Evolutionary conservation across 2,113 vertebrate genomes (phyloP), one percentile per base, ranked within the genome.

Genomic region (Trematocara variabile): DNA sequence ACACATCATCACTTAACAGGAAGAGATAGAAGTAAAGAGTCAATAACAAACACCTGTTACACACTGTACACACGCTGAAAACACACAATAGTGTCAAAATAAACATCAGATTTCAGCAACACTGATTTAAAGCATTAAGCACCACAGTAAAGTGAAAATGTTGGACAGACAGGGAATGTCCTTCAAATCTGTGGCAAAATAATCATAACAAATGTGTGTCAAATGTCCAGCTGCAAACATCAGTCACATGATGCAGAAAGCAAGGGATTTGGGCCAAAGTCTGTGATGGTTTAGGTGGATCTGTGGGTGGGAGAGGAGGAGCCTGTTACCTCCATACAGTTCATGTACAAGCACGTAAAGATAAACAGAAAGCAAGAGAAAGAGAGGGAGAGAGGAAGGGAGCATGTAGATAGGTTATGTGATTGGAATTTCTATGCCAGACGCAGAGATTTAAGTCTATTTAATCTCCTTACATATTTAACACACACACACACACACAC

Each of bases 391-490:
- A 41, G 63, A 41, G 37, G 11, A 13, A 95, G 96, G 94, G 96
- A 96, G 96, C 95, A 91, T 92, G 94, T 95, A 91, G 93, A 95
- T 94, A 94, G 94, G 97, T 97, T 97, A 97, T 95, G 95, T 96
- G 97, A 96, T 97, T 96, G 95, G 96, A 97, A 96, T 97, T 96
- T 96, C 96, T 96, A 95, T 97, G 97, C 97, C 97, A 97, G 97
- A 97, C 95, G 95, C 96, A 94, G 94, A 95, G 96, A 96, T 96
- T 97, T 97, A 98, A 98, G 96, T 96, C 97, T 95, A 89, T 95
- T 96, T 98, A 98, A 98, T 98, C 98, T 98, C 95, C 97, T 97
- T 97, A 97, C 97, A 96, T 97, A 95, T 92, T 92, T 97, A 97
- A 56, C 22, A 58, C 50, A 96, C 96, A 94, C 84, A 89, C 25